These are phyloP conservation scores for Drosophila kanapiae DNA, from an alignment of 1,140 invertebrate species.

Conservation along the genomic window DNA sequence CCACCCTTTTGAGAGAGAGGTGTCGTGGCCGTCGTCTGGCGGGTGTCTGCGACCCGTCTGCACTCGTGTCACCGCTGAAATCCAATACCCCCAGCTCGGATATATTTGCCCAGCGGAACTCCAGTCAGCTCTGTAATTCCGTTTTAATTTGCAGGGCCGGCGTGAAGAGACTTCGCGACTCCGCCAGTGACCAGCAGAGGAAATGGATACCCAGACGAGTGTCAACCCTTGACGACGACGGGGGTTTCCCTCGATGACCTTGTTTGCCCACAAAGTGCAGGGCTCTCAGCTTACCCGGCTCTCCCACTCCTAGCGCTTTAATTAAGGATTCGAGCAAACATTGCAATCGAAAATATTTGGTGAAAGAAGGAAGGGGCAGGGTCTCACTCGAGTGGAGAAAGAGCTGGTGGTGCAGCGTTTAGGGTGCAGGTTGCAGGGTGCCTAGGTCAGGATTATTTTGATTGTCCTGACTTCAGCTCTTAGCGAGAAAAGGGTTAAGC, in stretches of 20 bases:
- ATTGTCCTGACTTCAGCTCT: conserved; percentile 29
- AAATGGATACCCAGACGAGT: conserved; percentile 57
- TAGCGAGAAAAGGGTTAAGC: conserved; percentile 1
- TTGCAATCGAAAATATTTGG: conserved; percentile 50
- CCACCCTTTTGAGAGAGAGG: conserved; percentile 9
- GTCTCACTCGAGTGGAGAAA: conserved; percentile 17
- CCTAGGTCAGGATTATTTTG: conserved; percentile 39
- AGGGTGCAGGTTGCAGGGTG: background rate
- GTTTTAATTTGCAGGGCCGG: conserved; percentile 66
- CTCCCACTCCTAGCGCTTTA: conserved; percentile 47
- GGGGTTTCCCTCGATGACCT: conserved; percentile 25
- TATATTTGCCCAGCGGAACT: conserved; percentile 29
- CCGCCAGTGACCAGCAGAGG: conserved; percentile 24
- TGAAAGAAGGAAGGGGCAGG: background rate
- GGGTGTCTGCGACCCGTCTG: conserved; percentile 53
- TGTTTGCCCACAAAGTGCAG: conserved; percentile 53
- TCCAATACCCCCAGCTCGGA: conserved; percentile 30
- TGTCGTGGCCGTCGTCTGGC: conserved; percentile 33
- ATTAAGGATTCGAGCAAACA: conserved; percentile 73
- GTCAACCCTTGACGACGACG: conserved; percentile 12
- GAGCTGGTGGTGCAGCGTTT: background rate
- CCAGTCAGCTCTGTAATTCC: conserved; percentile 73
- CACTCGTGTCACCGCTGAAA: conserved; percentile 56
- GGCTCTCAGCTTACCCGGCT: conserved; percentile 27
- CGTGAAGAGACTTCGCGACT: conserved; percentile 50